Evolutionary conservation across 2,888 invertebrate genomes (phyloP).

Genomic region (Augiades crinisus): DNA sequence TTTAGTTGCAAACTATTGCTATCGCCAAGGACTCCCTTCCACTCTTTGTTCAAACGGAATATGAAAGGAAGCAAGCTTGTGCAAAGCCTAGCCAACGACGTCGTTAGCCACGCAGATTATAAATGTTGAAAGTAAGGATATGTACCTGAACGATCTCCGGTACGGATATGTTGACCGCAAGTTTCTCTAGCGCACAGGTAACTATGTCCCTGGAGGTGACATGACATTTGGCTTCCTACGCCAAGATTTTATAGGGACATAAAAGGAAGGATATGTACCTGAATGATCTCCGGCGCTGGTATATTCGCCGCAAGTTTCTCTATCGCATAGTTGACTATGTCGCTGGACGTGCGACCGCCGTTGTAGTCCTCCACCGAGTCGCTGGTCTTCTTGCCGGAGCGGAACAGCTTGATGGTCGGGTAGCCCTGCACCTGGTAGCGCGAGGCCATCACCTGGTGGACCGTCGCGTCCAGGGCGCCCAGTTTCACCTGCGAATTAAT

Average conservation of each 20-base stretch:
- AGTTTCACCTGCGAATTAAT: constrained; percentile 84
- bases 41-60: too few species aligned
- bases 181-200: too few species aligned
- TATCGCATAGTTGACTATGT: constrained; percentile 94
- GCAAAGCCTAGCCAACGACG: too few species aligned
- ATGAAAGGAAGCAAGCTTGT: too few species aligned
- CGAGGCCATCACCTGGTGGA: constrained; percentile 89
- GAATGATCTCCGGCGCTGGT: constrained; percentile 93
- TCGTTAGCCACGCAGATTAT: background rate
- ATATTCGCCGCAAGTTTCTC: constrained; percentile 93
- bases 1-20: too few species aligned
- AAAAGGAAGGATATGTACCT: constrained; percentile 75
- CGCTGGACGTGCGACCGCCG: constrained; percentile 94
- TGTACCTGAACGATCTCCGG: too few species aligned
- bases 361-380: constrained; percentile 92
- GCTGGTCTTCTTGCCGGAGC: constrained; percentile 86
- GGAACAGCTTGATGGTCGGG: constrained; percentile 97
- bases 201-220: background rate
- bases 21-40: too few species aligned
- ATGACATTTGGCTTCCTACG: too few species aligned
- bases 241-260: too few species aligned
- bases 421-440: constrained; percentile 95
- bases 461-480: constrained; percentile 98
- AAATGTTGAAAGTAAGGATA: too few species aligned
- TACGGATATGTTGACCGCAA: too few species aligned